A percentile compares a stretch with the other conserved stretches of the same genome.
Evolutionary conservation across 1,140 invertebrate species (phyloP).

Genomic region (Pseudachorutes palmiensis): DNA sequence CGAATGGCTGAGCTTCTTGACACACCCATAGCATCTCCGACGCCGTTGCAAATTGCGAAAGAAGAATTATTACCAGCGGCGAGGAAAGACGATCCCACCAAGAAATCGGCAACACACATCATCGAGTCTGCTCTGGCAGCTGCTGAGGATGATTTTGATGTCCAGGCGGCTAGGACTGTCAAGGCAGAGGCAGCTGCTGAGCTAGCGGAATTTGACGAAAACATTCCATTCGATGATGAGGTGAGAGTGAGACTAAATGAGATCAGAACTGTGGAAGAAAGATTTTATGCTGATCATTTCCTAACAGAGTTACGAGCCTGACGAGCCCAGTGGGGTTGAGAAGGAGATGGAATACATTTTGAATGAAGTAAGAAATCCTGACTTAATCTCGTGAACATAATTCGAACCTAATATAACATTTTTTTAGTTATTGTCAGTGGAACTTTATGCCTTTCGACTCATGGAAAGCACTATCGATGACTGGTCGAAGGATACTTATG

Average conservation of each 20-base stretch:
- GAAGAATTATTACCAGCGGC: conserved; percentile 41
- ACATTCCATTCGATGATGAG: conserved; percentile 72
- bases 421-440: conserved; percentile 74
- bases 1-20: conserved; percentile 55
- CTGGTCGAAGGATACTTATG: conserved; percentile 71
- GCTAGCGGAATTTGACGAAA: conserved; percentile 93
- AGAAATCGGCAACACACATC: conserved; percentile 22
- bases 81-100: conserved; percentile 33
- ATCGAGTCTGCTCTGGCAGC: conserved; percentile 76
- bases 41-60: background rate
- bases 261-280: background rate
- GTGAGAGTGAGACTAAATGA: conserved; percentile 5
- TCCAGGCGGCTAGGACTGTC: conserved; percentile 77
- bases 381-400: too few relatives aligned
- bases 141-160: conserved; percentile 90
- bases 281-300: background rate
- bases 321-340: conserved; percentile 10
- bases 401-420: conserved; percentile 12
- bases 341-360: conserved; percentile 22
- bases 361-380: conserved; percentile 15
- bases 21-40: background rate
- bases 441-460: conserved; percentile 85
- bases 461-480: conserved; percentile 80
- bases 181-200: conserved; percentile 88
- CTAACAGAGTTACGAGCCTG: conserved; percentile 18